These are phyloP conservation scores for Pseudobourletiella spinata DNA, from an alignment of 1,140 invertebrate species.

Conservation along the genomic window DNA sequence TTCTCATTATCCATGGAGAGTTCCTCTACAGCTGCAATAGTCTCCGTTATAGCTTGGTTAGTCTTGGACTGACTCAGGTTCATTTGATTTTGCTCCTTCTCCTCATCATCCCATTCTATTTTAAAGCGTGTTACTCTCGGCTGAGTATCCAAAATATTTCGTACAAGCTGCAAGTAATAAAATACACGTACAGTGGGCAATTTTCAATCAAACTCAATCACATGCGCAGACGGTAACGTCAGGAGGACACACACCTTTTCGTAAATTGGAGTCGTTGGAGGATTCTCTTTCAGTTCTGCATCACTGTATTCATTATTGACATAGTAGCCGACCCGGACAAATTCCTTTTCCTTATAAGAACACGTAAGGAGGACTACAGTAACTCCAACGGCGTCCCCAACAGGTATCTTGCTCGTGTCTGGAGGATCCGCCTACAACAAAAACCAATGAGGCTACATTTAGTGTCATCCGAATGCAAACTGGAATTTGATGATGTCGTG, in stretches of 20 bases:
- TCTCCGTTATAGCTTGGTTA: constrained; percentile 5
- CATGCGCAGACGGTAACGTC: constrained; percentile 6
- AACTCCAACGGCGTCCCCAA: constrained; percentile 91
- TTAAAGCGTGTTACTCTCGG: constrained; percentile 93
- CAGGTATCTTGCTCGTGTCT: constrained; percentile 83
- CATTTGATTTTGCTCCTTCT: background rate
- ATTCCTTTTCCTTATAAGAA: constrained; percentile 86
- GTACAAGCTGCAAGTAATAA: constrained; percentile 54
- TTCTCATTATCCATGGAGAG: constrained; percentile 7
- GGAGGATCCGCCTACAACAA: constrained; percentile 87
- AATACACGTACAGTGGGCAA: constrained; percentile 24
- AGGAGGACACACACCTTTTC: constrained; percentile 86
- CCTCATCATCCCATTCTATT: constrained; percentile 86
- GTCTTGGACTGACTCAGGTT: background rate
- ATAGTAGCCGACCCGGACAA: constrained; percentile 96
- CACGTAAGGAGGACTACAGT: constrained; percentile 94
- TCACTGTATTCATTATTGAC: constrained; percentile 97
- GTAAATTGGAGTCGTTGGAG: constrained; percentile 81
- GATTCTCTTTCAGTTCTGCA: constrained; percentile 86
- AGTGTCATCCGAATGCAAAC: too few relatives aligned
- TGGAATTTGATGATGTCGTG: background rate
- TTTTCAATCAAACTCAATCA: constrained; percentile 16
- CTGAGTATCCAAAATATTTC: constrained; percentile 89
- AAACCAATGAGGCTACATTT: constrained; percentile 33
- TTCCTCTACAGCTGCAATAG: constrained; percentile 6